Conservation (phyloP, 1,140 invertebrate species). For the Phymorhynchus buccinoides region DNA sequence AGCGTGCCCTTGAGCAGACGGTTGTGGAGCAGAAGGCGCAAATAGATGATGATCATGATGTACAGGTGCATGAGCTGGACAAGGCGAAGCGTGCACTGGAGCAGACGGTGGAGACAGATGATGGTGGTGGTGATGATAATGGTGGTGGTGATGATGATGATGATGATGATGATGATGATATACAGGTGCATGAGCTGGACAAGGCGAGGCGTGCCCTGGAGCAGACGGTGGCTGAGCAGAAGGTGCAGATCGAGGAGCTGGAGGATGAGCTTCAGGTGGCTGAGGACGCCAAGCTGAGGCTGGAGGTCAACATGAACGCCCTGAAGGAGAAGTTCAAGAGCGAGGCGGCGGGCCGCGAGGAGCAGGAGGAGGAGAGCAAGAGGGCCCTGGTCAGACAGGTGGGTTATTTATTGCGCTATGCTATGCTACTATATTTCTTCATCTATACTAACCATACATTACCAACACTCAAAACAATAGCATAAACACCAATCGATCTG, state of each 20-base stretch:
- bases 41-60: conserved; percentile 89
- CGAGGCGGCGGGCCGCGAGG: conserved; percentile 92
- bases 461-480: too few species aligned
- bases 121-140: too few species aligned
- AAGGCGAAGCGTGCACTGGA: conserved; percentile 93
- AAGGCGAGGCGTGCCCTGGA: conserved; percentile 95
- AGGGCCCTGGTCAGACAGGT: conserved; percentile 91
- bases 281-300: conserved; percentile 95
- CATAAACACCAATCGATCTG: too few species aligned
- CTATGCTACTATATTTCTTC: too few species aligned
- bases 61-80: too few species aligned
- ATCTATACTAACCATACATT: too few species aligned
- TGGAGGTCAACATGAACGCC: conserved; percentile 99
- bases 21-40: conserved; percentile 94
- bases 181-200: conserved; percentile 92
- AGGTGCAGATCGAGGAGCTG: conserved; percentile 95
- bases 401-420: too few species aligned
- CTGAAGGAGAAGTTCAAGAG: conserved; percentile 94
- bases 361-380: conserved; percentile 95
- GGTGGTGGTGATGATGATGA: too few species aligned
- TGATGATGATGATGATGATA: too few species aligned
- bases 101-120: conserved; percentile 90
- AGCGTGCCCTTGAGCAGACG: conserved; percentile 92
- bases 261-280: conserved; percentile 98
- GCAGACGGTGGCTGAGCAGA: conserved; percentile 91